These are phyloP conservation scores for Prunella himalayana DNA, from an alignment of 2,113 vertebrate species.

Conservation along the genomic window DNA sequence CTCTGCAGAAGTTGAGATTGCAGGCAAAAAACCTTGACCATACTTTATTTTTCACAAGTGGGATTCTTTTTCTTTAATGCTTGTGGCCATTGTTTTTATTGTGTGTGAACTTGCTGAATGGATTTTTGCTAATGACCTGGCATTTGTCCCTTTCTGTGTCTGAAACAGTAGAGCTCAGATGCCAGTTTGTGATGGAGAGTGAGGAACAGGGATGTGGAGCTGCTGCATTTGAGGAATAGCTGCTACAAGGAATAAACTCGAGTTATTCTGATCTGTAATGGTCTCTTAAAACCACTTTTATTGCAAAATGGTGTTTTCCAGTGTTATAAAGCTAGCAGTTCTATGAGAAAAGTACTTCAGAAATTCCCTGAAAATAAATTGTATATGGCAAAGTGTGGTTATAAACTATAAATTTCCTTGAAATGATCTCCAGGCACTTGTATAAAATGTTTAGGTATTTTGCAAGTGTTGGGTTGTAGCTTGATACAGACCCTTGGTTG, in stretches of 20 bases:
- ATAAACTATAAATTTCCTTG: not conserved
- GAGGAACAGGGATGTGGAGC: not conserved
- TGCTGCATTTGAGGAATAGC: not conserved
- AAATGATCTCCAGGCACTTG: not conserved
- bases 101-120: not conserved
- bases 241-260: not conserved
- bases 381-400: not conserved
- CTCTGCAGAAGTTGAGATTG: not conserved
- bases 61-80: not conserved
- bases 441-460: not conserved
- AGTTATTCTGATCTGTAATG: constrained; percentile 12
- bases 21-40: not conserved
- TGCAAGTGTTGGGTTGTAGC: not conserved
- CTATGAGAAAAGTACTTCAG: not conserved
- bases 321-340: not conserved
- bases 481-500: not conserved
- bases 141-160: not conserved
- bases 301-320: not conserved
- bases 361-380: not conserved
- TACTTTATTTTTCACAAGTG: constrained; percentile 8
- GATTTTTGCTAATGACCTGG: not conserved
- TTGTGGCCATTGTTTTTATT: constrained; percentile 28
- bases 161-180: not conserved
- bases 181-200: not conserved
- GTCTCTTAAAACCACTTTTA: constrained; percentile 26